Base-by-base conservation (phyloP, 2,113 vertebrate genomes). In the Nestor notabilis region DNA sequence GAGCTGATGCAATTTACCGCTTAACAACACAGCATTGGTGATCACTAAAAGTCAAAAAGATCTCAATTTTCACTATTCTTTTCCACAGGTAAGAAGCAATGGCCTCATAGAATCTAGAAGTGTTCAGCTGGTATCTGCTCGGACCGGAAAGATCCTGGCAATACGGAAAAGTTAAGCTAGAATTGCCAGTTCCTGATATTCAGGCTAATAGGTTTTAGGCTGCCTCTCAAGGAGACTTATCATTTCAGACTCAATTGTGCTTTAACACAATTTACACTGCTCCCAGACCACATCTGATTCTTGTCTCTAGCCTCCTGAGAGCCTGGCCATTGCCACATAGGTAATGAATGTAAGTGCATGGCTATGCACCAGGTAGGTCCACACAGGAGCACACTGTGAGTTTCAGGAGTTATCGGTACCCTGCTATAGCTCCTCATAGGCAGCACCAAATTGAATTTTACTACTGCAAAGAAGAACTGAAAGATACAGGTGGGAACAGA, bases 341-440 rank as follows among this genome's bases (percentile, higher is more conserved):
- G 29, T 37, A 53, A 74, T 2, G 18, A 14, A 41, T 2, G 1
- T 5, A 61, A 61, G 46, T 52, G 52, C 16, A 4, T 3, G 5
- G 28, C 64, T 29, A 6, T 1, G 1, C 7, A 58, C 28, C 31
- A 16, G 0, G 10, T 3, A 61, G n/a, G 18, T 28, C 31, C 50
- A 16, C 31, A 11, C 0, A 8, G 2, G 20, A 58, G 46, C 5
- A 23, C 17, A 1, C 9, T 16, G 25, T 19, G 49, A 92, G 28
- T 19, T 69, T 27, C 37, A 29, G 43, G 8, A 65, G 52, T 6
- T 14, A 72, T 7, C 24, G 50, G 11, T 13, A 43, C 39, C 12
- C 66, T 52, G 25, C 47, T 63, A n/a, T 24, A 68, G 24, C 47
- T 72, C 39, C 68, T 37, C 39, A 43, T 2, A 63, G 14, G 8